Conservation (phyloP, 2,113 vertebrate species). For the Pleuronectes platessa region DNA sequence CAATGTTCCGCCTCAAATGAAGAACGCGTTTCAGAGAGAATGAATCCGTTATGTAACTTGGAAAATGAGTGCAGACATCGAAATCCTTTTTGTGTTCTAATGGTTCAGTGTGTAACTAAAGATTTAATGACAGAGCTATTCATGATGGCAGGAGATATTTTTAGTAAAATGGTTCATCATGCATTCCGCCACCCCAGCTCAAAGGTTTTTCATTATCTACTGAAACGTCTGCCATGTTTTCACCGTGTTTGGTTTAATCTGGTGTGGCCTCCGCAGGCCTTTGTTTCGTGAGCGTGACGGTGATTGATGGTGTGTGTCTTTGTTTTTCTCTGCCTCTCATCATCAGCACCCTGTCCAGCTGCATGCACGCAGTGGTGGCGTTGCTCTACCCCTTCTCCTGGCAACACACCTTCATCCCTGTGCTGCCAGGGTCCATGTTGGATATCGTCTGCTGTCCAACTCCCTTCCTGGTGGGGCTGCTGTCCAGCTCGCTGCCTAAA, state of each 20-base stretch:
- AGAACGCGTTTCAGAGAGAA: constrained; percentile 41
- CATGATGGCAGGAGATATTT: not conserved
- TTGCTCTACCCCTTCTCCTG: constrained; percentile 99
- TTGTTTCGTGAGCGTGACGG: constrained; percentile 24
- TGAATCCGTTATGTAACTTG: constrained; percentile 34
- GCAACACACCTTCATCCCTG: constrained; percentile 99
- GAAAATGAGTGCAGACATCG: not conserved
- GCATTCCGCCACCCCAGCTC: constrained; percentile 20
- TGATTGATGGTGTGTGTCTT: constrained; percentile 37
- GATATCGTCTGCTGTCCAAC: constrained; percentile 99
- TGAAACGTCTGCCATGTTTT: constrained; percentile 61
- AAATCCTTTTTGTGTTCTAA: constrained; percentile 19
- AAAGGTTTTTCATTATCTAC: constrained; percentile 26
- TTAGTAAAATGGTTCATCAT: constrained; percentile 16
- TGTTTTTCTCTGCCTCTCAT: constrained; percentile 37
- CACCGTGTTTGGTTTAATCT: constrained; percentile 37
- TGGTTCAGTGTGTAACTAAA: constrained; percentile 18
- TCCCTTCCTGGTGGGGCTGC: constrained; percentile 96
- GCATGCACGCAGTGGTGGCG: constrained; percentile 95
- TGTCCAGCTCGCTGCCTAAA: constrained; percentile 96
- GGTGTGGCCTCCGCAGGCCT: constrained; percentile 26
- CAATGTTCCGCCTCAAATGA: constrained; percentile 33
- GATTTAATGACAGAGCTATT: constrained; percentile 18
- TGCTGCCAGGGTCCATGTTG: constrained; percentile 96
- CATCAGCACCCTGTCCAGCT: constrained; percentile 94